These are phyloP conservation scores for Lophotis ruficrista DNA, from an alignment of 2,113 vertebrate genomes.

Conservation along the genomic window DNA sequence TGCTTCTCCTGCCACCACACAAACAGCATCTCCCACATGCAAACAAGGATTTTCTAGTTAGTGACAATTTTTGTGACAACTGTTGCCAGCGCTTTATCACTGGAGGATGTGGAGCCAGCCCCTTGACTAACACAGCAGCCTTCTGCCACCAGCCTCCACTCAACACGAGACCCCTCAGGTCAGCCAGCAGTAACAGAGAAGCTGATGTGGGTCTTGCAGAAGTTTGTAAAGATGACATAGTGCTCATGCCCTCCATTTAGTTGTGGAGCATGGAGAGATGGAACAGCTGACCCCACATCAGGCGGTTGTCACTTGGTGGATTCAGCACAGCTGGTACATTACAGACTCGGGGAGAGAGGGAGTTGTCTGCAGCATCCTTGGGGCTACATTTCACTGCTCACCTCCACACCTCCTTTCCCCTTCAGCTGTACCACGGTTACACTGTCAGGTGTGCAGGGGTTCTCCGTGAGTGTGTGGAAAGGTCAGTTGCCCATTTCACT, in stretches of 20 bases:
- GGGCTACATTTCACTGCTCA: not conserved
- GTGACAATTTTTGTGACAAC: not conserved
- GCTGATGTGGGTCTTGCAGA: not conserved
- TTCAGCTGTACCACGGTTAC: not conserved
- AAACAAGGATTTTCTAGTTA: not conserved
- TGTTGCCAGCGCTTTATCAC: not conserved
- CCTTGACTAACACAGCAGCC: not conserved
- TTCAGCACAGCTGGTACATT: not conserved
- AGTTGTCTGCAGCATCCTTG: not conserved
- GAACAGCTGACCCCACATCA: not conserved
- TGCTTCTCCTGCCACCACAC: not conserved
- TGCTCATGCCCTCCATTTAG: not conserved
- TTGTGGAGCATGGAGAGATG: not conserved
- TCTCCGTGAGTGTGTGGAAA: not conserved
- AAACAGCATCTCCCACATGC: not conserved
- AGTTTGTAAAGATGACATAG: not conserved
- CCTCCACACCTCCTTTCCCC: not conserved
- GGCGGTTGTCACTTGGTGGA: not conserved
- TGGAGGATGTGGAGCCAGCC: not conserved
- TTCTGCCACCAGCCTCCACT: not conserved
- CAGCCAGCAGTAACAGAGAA: not conserved
- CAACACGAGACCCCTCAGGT: not conserved
- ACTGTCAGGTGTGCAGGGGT: rapidly evolving
- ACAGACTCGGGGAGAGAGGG: not conserved
- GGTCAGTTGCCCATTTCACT: not conserved